Conservation (phyloP, 2,888 invertebrate genomes). For the Amphimallon solstitiale region DNA sequence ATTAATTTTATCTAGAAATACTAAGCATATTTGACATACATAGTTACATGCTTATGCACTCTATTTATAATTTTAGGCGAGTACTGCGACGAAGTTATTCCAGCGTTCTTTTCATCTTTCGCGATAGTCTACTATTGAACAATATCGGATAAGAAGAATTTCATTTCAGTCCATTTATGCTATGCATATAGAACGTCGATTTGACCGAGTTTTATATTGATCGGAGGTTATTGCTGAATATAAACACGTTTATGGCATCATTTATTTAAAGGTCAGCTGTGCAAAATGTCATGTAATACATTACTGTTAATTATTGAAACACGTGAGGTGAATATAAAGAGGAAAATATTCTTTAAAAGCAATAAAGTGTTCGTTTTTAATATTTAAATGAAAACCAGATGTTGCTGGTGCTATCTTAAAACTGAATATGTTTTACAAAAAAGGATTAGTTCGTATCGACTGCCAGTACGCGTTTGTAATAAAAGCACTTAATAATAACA, state of each 20-base stretch:
- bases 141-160: not conserved
- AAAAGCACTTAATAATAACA: no score
- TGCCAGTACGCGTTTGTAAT: no score
- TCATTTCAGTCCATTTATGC: conserved; percentile 3
- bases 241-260: conserved; percentile 18
- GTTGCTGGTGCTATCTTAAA: no score
- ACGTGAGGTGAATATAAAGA: no score
- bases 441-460: no score
- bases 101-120: not conserved
- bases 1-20: conserved; percentile 26
- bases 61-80: conserved; percentile 19
- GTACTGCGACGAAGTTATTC: conserved; percentile 13
- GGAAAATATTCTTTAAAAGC: no score
- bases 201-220: conserved; percentile 13
- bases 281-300: not conserved
- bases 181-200: conserved; percentile 3
- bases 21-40: conserved; percentile 23
- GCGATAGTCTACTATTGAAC: not conserved
- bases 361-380: no score
- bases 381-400: no score
- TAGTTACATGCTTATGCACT: conserved; percentile 2
- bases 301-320: no score
- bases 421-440: no score
- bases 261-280: conserved; percentile 16
- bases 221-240: not conserved